Percentiles rank a stretch among this genome's conserved stretches.
Conservation (phyloP, 1,140 invertebrate genomes). For the Chelonus insularis region DNA sequence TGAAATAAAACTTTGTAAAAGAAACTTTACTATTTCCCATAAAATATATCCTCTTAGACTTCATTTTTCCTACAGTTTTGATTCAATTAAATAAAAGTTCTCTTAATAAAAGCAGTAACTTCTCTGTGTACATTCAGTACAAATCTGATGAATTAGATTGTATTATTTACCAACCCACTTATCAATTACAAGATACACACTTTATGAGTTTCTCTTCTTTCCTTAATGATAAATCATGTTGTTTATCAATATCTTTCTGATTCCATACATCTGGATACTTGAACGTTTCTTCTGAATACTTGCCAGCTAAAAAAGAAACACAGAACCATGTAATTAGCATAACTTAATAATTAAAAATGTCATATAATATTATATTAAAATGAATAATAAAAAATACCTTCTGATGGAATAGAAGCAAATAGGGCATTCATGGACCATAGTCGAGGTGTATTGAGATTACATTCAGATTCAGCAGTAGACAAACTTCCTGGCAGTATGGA, state of each 20-base stretch:
- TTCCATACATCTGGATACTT: constrained; percentile 9
- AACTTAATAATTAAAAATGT: too few species aligned
- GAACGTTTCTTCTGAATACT: constrained; percentile 12
- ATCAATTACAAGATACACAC: constrained; percentile 34
- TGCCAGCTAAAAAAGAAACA: constrained; percentile 16
- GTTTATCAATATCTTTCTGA: constrained; percentile 9
- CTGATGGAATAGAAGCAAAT: constrained; percentile 32
- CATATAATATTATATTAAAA: too few species aligned
- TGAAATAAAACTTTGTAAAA: too few species aligned
- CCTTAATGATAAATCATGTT: constrained; percentile 39
- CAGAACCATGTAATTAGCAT: too few species aligned
- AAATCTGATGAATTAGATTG: too few species aligned
- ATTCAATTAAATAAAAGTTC: too few species aligned
- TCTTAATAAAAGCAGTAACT: too few species aligned
- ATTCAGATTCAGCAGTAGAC: constrained; percentile 34
- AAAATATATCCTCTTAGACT: too few species aligned
- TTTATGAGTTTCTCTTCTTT: constrained; percentile 44
- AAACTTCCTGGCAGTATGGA: constrained; percentile 37
- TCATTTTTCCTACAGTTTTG: too few species aligned
- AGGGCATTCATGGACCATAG: constrained; percentile 18
- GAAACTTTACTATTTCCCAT: too few species aligned
- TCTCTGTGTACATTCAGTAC: too few species aligned
- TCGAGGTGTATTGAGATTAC: constrained; percentile 24
- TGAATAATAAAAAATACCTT: neutral
- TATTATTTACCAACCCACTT: too few species aligned